These are phyloP conservation scores for Trinorchestia longiramus DNA, from an alignment of 1,140 invertebrate species.

Conservation along the genomic window DNA sequence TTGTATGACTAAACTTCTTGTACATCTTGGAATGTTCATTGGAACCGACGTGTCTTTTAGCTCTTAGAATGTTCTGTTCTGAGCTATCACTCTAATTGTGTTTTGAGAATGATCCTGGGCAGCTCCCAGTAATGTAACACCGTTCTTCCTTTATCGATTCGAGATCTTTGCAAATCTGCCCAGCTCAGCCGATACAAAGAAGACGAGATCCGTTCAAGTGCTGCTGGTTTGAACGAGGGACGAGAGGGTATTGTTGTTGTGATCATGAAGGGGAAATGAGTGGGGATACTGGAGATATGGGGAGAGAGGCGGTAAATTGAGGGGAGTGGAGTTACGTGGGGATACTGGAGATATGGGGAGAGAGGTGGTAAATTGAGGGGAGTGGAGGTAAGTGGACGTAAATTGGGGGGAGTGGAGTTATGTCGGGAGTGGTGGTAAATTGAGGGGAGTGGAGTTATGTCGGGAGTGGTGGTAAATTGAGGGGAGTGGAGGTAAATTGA, in stretches of 20 bases:
- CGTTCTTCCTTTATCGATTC: slow-evolving; percentile 25
- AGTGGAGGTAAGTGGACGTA: neutral
- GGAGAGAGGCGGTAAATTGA: neutral
- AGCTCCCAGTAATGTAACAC: neutral
- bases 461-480: neutral
- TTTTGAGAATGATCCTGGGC: neutral
- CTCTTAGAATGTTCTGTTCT: neutral
- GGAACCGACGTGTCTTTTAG: neutral
- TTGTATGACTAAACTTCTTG: neutral
- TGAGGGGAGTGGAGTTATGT: neutral
- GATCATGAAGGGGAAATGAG: neutral
- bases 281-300: neutral
- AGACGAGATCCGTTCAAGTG: slow-evolving; percentile 9
- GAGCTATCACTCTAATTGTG: slow-evolving; percentile 30
- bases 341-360: neutral
- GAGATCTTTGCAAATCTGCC: slow-evolving; percentile 37
- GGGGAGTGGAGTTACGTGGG: neutral
- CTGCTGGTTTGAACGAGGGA: neutral
- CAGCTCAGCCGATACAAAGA: slow-evolving; percentile 18
- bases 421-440: neutral
- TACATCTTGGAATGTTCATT: neutral
- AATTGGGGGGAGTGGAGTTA: neutral
- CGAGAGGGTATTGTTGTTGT: neutral
- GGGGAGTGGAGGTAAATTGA: no score
- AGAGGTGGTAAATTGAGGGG: neutral